phyloP scores from a whole-genome alignment of 1,140 invertebrate species.

The Zophobas atratus region DNA sequence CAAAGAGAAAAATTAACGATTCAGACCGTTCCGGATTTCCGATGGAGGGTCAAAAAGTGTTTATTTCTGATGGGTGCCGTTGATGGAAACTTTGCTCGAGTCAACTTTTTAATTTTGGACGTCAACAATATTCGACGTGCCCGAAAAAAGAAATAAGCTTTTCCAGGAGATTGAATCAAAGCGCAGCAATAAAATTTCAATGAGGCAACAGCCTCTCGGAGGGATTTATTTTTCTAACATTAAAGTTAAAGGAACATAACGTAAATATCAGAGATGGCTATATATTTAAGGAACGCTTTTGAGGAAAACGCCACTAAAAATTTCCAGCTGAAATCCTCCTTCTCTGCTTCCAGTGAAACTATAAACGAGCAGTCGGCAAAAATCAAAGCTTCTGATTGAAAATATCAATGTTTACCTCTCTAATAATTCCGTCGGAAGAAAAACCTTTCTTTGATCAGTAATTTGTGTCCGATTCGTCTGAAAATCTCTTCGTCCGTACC shows the following conservation, averaged over 20 bases:
- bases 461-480: conserved; percentile 18
- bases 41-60: no score
- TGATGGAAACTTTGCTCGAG: no score
- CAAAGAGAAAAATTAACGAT: neutral
- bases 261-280: conserved; percentile 40
- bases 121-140: no score
- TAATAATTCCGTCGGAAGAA: conserved; percentile 31
- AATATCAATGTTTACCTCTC: conserved; percentile 40
- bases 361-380: conserved; percentile 41
- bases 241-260: conserved; percentile 41
- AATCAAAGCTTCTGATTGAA: conserved; percentile 37
- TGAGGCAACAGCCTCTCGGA: conserved; percentile 6
- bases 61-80: no score
- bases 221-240: conserved; percentile 22
- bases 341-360: conserved; percentile 8
- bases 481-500: conserved; percentile 3
- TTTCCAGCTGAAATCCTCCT: conserved; percentile 31
- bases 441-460: conserved; percentile 33
- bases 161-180: conserved; percentile 25
- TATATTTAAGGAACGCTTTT: conserved; percentile 23
- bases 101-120: no score
- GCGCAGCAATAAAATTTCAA: conserved; percentile 17
- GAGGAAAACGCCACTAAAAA: conserved; percentile 26
- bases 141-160: neutral
- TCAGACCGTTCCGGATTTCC: no score